Conservation (phyloP, 2,888 invertebrate genomes). For the Ganaspis brasiliensis region DNA sequence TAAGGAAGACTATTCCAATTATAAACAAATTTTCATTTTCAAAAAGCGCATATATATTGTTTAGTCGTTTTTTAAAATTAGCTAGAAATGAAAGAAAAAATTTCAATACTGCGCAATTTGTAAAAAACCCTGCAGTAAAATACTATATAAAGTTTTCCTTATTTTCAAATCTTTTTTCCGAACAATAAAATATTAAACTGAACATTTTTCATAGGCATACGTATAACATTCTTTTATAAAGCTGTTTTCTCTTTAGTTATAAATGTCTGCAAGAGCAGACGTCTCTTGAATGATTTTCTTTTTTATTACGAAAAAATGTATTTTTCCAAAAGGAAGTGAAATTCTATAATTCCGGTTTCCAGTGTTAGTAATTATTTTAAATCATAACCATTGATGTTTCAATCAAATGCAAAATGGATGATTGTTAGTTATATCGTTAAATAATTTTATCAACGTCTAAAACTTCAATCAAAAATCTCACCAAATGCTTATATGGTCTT, state of each 20-base stretch:
- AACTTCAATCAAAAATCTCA: conserved; percentile 13
- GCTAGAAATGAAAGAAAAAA: background rate
- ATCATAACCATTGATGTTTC: conserved; percentile 11
- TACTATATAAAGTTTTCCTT: conserved; percentile 8
- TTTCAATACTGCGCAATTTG: background rate
- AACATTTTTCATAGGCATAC: background rate
- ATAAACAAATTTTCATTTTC: background rate
- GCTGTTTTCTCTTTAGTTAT: background rate
- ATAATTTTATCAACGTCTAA: conserved; percentile 8
- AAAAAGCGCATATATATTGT: background rate
- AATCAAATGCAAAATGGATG: conserved; percentile 15
- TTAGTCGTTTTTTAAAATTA: background rate
- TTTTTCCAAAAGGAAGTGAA: background rate
- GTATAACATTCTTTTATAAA: background rate
- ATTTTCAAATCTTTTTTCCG: conserved; percentile 12
- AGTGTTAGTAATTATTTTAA: conserved; percentile 18
- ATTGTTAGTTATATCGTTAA: conserved; percentile 29
- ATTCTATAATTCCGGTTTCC: background rate
- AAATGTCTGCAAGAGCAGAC: too few relatives aligned
- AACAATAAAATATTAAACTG: background rate
- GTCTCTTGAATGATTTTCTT: too few relatives aligned
- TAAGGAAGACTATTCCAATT: conserved; percentile 29
- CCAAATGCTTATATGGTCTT: background rate
- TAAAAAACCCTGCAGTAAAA: background rate
- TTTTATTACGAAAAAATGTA: too few relatives aligned